phyloP scores from a whole-genome alignment of 2,888 invertebrate genomes.

The Allacma fusca region DNA sequence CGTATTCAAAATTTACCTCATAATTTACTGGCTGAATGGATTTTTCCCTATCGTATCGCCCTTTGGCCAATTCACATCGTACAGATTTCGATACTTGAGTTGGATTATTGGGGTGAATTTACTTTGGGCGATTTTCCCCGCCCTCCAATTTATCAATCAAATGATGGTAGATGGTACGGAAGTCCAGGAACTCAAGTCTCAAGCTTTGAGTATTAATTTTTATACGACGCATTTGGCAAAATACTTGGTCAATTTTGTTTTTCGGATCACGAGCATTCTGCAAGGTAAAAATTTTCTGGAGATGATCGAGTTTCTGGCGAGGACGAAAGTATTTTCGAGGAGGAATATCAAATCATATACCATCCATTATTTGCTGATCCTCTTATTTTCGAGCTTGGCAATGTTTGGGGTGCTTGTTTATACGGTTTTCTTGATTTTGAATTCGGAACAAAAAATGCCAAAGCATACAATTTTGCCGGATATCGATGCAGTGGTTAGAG shows the following conservation, averaged over 20 bases:
- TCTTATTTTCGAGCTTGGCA: neutral
- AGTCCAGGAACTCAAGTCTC: too few species aligned
- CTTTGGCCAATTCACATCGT: neutral
- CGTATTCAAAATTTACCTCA: neutral
- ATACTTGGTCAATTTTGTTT: neutral
- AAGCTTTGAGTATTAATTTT: neutral
- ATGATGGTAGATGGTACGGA: neutral
- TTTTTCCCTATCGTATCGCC: neutral
- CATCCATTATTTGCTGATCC: neutral
- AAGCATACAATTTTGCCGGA: neutral
- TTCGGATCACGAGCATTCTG: neutral
- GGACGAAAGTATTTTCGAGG: neutral
- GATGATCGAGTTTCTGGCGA: neutral
- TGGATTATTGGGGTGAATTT: neutral
- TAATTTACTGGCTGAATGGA: neutral
- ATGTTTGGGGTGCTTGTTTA: neutral
- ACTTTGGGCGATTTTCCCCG: neutral
- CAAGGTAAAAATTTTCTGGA: neutral
- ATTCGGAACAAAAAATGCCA: too few species aligned
- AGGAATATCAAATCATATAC: conserved; percentile 1
- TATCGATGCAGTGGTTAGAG: neutral
- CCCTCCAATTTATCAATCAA: neutral
- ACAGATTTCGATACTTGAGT: neutral
- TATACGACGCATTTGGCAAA: neutral
- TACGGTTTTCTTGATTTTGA: neutral